These are phyloP conservation scores for Archegozetes longisetosus DNA, from an alignment of 1,140 invertebrate genomes.

Conservation along the genomic window DNA sequence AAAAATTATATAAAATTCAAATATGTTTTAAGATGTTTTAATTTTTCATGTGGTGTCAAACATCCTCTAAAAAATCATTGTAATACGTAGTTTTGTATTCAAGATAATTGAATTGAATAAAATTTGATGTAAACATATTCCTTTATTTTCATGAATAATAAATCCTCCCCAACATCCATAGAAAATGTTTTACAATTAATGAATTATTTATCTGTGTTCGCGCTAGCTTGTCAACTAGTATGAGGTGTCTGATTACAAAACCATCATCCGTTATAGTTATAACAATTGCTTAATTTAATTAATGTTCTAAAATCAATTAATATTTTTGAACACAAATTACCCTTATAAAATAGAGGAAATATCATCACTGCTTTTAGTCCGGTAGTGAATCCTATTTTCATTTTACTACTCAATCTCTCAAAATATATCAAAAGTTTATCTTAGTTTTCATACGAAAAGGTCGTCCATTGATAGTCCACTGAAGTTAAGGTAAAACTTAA, in stretches of 20 bases:
- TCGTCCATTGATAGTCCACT: background rate
- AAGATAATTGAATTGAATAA: too few relatives aligned
- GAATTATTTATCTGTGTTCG: too few relatives aligned
- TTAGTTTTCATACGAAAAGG: background rate
- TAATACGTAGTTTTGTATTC: too few relatives aligned
- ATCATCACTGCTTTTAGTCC: background rate
- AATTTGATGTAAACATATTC: too few relatives aligned
- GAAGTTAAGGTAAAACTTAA: background rate
- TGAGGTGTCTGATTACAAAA: background rate
- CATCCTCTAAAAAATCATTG: too few relatives aligned
- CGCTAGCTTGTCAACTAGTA: background rate
- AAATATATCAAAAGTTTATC: background rate
- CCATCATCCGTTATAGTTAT: background rate
- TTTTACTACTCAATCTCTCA: background rate
- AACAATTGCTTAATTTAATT: background rate
- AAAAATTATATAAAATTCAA: too few relatives aligned
- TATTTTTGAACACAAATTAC: background rate
- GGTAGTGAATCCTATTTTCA: background rate
- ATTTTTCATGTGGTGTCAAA: too few relatives aligned
- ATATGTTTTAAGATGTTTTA: too few relatives aligned
- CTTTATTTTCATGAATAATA: too few relatives aligned
- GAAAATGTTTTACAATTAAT: too few relatives aligned
- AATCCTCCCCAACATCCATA: too few relatives aligned
- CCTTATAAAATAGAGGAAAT: background rate
- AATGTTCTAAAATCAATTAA: background rate